Evolutionary conservation across 2,113 vertebrate species (phyloP), one percentile per base, ranked within the genome.

Genomic region (Notothenia coriiceps): DNA sequence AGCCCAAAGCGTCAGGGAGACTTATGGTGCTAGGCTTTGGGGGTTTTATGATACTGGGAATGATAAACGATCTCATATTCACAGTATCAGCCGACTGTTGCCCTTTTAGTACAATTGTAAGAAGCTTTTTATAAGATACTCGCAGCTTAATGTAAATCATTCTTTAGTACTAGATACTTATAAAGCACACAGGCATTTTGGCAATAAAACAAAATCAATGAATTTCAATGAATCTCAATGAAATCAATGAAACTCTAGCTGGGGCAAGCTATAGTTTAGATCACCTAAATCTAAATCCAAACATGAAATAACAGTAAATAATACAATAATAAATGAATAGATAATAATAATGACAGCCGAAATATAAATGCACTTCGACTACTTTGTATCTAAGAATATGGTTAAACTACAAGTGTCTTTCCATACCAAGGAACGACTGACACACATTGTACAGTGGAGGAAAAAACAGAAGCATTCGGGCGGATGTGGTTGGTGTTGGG

Each of bases 1-100:
- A 54, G 57, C 20, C 71, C 77, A 56, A 64, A 33, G 43, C 74
- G 74, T 33, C 70, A 25, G 47, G 20, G 47, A 12, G 46, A 66
- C 40, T 50, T 35, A 29, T 43, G 60, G 59, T 63, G 25, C 15
- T 79, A 64, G 22, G n/a, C 55, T 74, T 35, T 51, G n/a, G 29
- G 61, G 7, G 22, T 17, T 51, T 62, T 33, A 51, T 17, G 43
- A 57, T 56, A 63, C 20, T 14, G 51, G 20, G n/a, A 29, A 40
- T 62, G n/a, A 47, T 2, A 64, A 10, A 55, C 63, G 66, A 62
- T 67, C 33, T 33, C 51, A 69, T 18, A 46, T 51, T 64, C 46
- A 63, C 22, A 5, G 14, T 47, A 15, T 60, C 22, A 25, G 14
- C 22, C 1, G 0, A 57, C 35, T 74, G 29, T 49, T 49, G 14